Conservation (phyloP, 2,797 vertebrate genomes). For the Scolopax bukidnonensis region DNA sequence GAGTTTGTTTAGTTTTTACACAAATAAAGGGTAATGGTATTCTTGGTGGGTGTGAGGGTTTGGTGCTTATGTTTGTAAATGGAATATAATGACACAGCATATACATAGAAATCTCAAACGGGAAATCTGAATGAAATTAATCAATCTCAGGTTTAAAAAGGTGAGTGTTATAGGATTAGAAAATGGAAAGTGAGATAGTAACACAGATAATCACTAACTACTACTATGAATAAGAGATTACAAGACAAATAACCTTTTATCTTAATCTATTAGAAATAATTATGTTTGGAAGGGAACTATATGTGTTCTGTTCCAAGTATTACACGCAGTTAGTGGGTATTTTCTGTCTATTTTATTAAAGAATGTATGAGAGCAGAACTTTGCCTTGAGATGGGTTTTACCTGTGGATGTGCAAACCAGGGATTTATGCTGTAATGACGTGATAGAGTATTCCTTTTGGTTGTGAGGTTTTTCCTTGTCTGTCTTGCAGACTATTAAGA, state of each 20-base stretch:
- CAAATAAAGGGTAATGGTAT: background rate
- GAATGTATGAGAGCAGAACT: background rate
- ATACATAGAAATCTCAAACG: background rate
- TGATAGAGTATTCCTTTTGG: background rate
- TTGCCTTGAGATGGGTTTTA: background rate
- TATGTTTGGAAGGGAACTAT: background rate
- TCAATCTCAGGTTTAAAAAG: background rate
- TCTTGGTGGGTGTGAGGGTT: background rate
- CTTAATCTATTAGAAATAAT: background rate
- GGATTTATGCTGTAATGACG: background rate
- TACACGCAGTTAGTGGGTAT: background rate
- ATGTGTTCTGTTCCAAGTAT: background rate
- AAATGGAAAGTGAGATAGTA: background rate
- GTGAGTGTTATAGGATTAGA: background rate
- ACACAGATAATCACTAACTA: background rate
- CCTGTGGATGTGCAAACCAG: background rate
- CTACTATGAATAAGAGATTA: background rate
- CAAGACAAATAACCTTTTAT: background rate
- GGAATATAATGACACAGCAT: background rate
- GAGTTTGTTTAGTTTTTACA: background rate
- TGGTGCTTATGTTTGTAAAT: background rate
- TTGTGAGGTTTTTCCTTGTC: background rate
- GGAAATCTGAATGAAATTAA: background rate
- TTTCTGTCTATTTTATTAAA: background rate
- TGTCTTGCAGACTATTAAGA: constrained; percentile 91